phyloP scores from a whole-genome alignment of 2,888 invertebrate species.

The Dusona sp. region DNA sequence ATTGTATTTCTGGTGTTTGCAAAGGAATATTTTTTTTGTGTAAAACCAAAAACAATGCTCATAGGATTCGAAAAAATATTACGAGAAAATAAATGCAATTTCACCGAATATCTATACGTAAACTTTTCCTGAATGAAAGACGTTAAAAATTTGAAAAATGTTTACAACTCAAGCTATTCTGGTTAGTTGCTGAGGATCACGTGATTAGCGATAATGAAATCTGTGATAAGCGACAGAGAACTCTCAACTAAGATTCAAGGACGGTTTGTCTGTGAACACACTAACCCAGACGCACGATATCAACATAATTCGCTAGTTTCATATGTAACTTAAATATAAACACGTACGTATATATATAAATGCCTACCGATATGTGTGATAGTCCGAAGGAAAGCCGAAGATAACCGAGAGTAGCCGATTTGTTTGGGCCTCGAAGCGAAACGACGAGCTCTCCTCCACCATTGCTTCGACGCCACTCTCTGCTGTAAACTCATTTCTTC shows the following conservation, averaged over 20 bases:
- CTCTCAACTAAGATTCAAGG: neutral
- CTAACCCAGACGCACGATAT: constrained; percentile 7
- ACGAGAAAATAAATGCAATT: neutral
- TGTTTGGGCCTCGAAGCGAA: constrained; percentile 57
- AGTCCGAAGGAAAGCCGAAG: constrained; percentile 48
- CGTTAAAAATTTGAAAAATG: neutral
- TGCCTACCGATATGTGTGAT: constrained; percentile 7
- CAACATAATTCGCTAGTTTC: constrained; percentile 10
- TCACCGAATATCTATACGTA: neutral
- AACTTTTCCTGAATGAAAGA: neutral
- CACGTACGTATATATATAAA: neutral
- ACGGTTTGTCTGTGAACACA: constrained; percentile 3
- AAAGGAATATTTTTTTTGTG: neutral
- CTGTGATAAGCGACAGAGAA: neutral
- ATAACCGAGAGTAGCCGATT: constrained; percentile 64
- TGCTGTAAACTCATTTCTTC: constrained; percentile 55
- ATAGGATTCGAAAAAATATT: neutral
- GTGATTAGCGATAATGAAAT: neutral
- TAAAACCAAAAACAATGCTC: neutral
- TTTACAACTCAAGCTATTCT: neutral
- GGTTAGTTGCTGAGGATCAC: neutral
- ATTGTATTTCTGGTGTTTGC: neutral
- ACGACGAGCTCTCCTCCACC: constrained; percentile 56
- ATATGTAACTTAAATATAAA: constrained; percentile 8
- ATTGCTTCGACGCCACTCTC: constrained; percentile 57